A percentile compares a stretch with the other conserved stretches of the same genome.
These are phyloP conservation scores for Catharus fuscescens DNA, from an alignment of 2,113 vertebrate genomes.

Conservation along the genomic window DNA sequence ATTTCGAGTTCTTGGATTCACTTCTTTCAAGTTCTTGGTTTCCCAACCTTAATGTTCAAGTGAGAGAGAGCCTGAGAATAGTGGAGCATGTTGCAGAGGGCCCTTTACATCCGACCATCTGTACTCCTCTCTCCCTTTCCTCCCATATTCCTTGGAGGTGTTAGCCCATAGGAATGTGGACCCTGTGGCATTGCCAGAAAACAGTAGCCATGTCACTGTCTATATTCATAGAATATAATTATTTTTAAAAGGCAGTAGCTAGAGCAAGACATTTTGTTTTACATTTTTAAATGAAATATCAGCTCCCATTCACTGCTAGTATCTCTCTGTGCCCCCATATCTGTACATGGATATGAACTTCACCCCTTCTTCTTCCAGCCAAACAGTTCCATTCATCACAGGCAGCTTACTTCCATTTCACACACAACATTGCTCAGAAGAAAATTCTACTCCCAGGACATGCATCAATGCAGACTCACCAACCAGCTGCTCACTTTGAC, in stretches of 20 bases:
- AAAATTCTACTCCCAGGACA: background rate
- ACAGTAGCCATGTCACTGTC: background rate
- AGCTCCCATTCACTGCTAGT: background rate
- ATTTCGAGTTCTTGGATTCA: background rate
- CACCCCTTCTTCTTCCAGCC: background rate
- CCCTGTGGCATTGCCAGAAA: background rate
- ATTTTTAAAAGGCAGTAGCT: background rate
- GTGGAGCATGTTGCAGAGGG: background rate
- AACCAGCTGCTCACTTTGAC: accelerated
- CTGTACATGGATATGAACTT: background rate
- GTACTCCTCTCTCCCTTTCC: background rate
- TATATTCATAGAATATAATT: background rate
- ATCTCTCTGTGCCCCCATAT: background rate
- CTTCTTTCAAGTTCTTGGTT: background rate
- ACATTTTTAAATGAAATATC: background rate
- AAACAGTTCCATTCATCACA: background rate
- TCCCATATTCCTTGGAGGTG: background rate
- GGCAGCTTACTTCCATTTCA: background rate
- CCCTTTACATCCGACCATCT: background rate
- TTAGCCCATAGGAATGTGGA: background rate
- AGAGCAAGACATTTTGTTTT: background rate
- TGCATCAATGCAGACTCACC: background rate
- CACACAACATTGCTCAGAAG: background rate
- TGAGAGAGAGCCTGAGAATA: background rate
- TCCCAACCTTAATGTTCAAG: background rate